Conservation (phyloP, 2,888 invertebrate genomes). For the Caenorhabditis sulstoni region DNA sequence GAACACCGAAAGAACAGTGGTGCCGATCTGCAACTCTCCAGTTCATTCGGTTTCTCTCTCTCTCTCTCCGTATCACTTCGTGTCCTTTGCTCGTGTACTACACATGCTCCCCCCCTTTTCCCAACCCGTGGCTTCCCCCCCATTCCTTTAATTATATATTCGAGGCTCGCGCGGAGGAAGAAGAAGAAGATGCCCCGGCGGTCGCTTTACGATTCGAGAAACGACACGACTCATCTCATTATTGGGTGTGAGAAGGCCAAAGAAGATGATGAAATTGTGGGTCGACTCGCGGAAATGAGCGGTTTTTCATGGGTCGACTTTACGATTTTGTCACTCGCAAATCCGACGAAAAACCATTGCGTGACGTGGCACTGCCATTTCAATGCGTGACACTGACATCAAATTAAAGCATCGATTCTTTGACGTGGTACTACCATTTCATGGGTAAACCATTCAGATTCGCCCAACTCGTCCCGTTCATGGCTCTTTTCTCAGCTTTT, state of each 20-base stretch:
- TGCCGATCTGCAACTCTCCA: slow-evolving; percentile 75
- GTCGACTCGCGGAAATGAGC: slow-evolving; percentile 23
- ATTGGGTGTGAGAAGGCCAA: slow-evolving; percentile 51
- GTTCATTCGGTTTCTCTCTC: slow-evolving; percentile 24
- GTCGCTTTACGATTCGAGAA: slow-evolving; percentile 58
- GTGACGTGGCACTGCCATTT: too few relatives aligned
- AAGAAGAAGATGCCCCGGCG: slow-evolving; percentile 27
- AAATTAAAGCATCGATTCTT: too few relatives aligned
- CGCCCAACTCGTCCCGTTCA: too few relatives aligned
- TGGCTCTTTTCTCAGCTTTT: slow-evolving; percentile 19
- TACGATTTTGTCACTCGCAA: slow-evolving; percentile 14
- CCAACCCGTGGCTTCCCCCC: slow-evolving; percentile 17
- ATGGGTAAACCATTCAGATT: too few relatives aligned
- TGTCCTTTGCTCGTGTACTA: slow-evolving; percentile 47
- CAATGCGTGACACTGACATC: too few relatives aligned
- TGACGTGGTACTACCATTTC: too few relatives aligned
- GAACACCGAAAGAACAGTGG: slow-evolving; percentile 79
- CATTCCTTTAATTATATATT: slow-evolving; percentile 54
- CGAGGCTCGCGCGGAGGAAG: slow-evolving; percentile 23
- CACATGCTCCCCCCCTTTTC: slow-evolving; percentile 25
- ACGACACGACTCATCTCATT: slow-evolving; percentile 58
- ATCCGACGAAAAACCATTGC: background rate
- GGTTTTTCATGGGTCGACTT: slow-evolving; percentile 29
- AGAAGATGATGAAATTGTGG: slow-evolving; percentile 51
- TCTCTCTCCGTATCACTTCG: slow-evolving; percentile 16